A percentile compares a stretch with the other conserved stretches of the same genome.
Conservation (phyloP, 2,113 vertebrate genomes). For the Dicerorhinus sumatrensis region DNA sequence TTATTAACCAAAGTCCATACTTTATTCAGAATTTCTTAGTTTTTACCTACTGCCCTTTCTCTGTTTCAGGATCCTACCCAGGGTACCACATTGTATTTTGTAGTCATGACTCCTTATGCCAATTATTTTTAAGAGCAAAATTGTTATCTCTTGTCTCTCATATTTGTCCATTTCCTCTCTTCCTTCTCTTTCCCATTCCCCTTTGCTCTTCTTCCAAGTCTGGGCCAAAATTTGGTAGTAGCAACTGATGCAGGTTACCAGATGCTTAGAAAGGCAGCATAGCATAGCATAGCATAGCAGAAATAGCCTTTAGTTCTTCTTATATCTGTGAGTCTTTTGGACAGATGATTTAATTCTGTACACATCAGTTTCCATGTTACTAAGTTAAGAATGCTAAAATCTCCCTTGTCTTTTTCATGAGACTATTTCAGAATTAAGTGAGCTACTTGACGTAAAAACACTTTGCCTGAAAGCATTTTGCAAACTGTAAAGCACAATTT, state of each 20-base stretch:
- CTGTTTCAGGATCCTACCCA: neutral
- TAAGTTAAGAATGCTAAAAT: neutral
- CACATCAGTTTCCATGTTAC: neutral
- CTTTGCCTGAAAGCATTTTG: neutral
- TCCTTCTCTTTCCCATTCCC: neutral
- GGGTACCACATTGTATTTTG: neutral
- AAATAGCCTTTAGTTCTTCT: neutral
- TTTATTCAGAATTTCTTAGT: neutral
- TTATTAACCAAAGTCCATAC: neutral
- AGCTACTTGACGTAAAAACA: neutral
- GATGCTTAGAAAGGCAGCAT: neutral
- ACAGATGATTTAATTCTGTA: neutral
- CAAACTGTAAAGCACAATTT: neutral
- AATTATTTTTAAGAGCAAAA: neutral
- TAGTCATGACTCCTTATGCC: neutral
- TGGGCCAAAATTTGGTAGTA: neutral
- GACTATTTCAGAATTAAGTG: neutral
- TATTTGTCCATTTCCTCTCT: neutral
- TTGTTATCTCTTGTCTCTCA: neutral
- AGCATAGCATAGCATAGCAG: accelerated
- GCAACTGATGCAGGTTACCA: neutral
- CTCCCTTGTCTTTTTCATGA: neutral
- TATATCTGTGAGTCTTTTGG: neutral
- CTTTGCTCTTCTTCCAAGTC: neutral
- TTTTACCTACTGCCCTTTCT: neutral